Base-by-base conservation (phyloP, 2,888 invertebrate genomes). In the Heliconius ethilla region DNA sequence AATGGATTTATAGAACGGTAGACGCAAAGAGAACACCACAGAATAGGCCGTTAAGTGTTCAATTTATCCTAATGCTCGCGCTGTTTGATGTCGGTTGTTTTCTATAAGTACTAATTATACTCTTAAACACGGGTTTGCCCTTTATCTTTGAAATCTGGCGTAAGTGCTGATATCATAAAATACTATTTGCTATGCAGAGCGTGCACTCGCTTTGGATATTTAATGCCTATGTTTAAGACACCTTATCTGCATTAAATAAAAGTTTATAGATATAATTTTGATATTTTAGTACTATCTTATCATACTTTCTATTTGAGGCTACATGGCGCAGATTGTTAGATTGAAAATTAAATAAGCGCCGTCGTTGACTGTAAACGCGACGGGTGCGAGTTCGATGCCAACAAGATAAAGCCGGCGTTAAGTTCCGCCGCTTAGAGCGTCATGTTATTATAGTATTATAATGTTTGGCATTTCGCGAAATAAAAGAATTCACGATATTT, bases 11-110 rank as follows among this genome's bases (percentile, higher is more conserved):
- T 86, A 82, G 85, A 67, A 77, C 79, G 76, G 82, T 75, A 59
- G 70, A 77, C 80, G 81, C 86, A 85, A 86, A 86, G 85, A 85
- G 83, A 83, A 83, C 84, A 80, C 82, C 75, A 74, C 77, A 85
- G 84, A 87, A 86, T 82, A 78, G 82, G 78, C 84, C 86, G 85
- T 89, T 88, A 89, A 86, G 78, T 84, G 82, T 83, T 84, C 76
- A 82, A 86, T 83, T 90, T 89, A 90, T 87, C 85, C 87, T 86
- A 88, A 86, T 83, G 85, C 82, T 81, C 79, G 77, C 78, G 76
- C 80, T 72, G 78, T 82, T 37, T 75, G 80, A 83, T 81, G 82
- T 75, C 80, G 77, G 78, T 79, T 84, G 85, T 85, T 84, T 85
- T 86, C 87, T 86, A 85, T 83, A 62, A 75, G 70, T 79, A 78